Percentiles rank a stretch among this genome's conserved stretches.
Conservation (phyloP, 2,113 vertebrate genomes). For the Eubucco bourcierii region DNA sequence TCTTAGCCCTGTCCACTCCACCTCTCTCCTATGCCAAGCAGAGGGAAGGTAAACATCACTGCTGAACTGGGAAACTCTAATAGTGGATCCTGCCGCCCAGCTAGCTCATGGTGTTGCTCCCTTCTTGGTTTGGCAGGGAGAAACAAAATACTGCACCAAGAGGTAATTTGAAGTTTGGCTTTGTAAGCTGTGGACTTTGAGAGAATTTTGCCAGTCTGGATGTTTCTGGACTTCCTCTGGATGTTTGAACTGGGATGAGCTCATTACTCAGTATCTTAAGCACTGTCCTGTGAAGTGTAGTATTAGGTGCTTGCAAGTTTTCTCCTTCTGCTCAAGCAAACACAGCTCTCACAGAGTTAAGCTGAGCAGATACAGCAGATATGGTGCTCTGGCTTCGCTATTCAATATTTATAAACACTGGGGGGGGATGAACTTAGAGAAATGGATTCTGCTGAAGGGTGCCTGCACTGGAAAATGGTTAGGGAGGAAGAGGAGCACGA, state of each 20-base stretch:
- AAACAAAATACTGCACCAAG: neutral
- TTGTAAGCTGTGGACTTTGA: neutral
- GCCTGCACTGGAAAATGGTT: neutral
- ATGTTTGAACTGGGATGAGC: neutral
- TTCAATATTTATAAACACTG: neutral
- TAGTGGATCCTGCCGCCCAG: neutral
- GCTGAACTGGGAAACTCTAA: neutral
- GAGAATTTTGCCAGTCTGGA: neutral
- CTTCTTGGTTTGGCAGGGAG: neutral
- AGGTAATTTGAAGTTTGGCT: neutral
- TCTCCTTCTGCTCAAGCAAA: neutral
- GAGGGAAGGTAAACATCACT: neutral
- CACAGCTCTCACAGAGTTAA: neutral
- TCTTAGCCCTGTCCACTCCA: neutral
- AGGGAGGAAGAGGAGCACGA: neutral
- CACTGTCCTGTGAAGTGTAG: neutral
- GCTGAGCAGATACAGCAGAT: neutral
- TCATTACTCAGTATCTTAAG: neutral
- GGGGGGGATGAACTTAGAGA: neutral
- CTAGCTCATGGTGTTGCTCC: neutral
- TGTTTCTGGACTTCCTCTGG: neutral
- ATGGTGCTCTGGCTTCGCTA: accelerated
- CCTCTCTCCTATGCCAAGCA: neutral
- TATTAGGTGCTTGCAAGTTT: neutral
- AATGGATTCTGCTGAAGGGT: neutral